Conservation (phyloP, 2,797 vertebrate species). For the Pangasius djambal region DNA sequence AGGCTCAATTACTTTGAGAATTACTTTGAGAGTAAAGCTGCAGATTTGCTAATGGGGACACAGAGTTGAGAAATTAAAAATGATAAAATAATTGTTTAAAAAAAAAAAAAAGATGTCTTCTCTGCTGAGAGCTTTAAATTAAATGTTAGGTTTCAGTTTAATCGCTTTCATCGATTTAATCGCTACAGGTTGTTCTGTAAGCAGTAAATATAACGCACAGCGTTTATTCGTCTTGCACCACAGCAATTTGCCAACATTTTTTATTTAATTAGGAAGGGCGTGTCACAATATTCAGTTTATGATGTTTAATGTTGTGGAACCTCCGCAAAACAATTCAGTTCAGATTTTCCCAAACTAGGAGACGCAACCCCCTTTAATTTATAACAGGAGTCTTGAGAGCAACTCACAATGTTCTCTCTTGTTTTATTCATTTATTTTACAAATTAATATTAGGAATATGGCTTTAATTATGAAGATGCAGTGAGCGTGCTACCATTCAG, state of each 20-base stretch:
- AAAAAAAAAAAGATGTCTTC: not conserved
- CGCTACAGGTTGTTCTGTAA: not conserved
- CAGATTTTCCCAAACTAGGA: not conserved
- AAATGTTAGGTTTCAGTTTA: too few species aligned
- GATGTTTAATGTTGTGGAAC: not conserved
- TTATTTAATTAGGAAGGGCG: not conserved
- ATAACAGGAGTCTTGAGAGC: not conserved
- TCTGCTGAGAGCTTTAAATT: not conserved
- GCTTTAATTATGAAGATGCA: not conserved
- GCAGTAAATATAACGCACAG: not conserved
- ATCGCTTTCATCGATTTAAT: not conserved
- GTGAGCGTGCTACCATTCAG: not conserved
- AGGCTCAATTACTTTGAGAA: not conserved
- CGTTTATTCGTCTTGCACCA: not conserved
- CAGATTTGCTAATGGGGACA: slow-evolving; percentile 2
- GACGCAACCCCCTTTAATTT: not conserved
- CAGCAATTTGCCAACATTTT: not conserved
- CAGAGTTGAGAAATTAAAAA: not conserved
- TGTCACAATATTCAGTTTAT: not conserved
- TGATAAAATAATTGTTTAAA: not conserved
- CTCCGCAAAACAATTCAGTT: not conserved
- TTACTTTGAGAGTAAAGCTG: not conserved
- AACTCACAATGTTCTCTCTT: not conserved
- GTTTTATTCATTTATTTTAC: not conserved
- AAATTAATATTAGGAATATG: not conserved